Evolutionary conservation across 1,140 invertebrate species (phyloP), one percentile per base, ranked within the genome.

Genomic region (Drosophila eugracilis): DNA sequence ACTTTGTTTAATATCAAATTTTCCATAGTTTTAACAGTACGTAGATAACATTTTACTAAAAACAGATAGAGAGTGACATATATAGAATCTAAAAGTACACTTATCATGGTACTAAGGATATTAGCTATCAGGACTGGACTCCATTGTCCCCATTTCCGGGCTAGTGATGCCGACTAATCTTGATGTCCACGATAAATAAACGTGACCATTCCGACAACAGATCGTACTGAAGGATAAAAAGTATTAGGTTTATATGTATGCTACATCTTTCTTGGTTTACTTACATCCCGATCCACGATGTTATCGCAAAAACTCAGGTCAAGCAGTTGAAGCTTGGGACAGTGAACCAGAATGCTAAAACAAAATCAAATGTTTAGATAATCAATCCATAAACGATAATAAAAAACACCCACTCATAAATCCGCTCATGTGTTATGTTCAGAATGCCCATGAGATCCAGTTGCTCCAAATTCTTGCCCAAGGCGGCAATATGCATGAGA

Each of bases 241-340:
- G 28, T 12, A 4, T 39, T 0, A 32, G 6, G 1, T 15, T 10
- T 5, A 17, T 9, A 6, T 12, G 5, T 1, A 22, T 21, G 3
- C 6, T 1, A 14, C 2, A 28, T n/a, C 2, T 3, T n/a, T 5
- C 12, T 4, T 4, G 1, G 7, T 9, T 3, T 5, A 75, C 60
- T 17, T 83, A 96, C 94, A 92, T 95, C 94, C 37, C 94, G 92
- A 80, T 95, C 94, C 57, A 94, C 93, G 48, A 97, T 95, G 57
- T 94, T 94, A 76, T 96, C 95, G 90, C 96, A 98, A 91, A 97
- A 98, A 65, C 96, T 97, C 12, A 98, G 93, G 90, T 98, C 97
- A 37, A 98, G 92, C 72, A 98, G 92, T 75, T 93, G 93, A 15
- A 98, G 90, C 53, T 96, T 94, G n/a, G 90, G 91, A 78, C 95